Evolutionary conservation across 2,113 vertebrate species (phyloP), one percentile per base, ranked within the genome.

Genomic region (Psophia crepitans): DNA sequence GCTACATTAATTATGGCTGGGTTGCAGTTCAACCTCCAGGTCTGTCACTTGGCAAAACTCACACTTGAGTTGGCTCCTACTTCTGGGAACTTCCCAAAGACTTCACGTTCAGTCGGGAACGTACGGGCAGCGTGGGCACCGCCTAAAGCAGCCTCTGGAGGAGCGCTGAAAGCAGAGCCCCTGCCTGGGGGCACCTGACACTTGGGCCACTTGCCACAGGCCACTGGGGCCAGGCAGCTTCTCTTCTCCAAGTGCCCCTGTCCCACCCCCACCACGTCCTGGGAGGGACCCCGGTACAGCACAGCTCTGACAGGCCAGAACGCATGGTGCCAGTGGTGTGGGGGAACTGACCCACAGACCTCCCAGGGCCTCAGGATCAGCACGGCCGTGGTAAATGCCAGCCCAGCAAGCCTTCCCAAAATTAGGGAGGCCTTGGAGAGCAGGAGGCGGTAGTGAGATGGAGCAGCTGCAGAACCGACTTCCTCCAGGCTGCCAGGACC

Each of bases 61-160:
- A 46, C 48, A 30, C 46, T 28, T 4, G 54, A 61, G 57, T 4
- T 73, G 61, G n/a, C 23, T 90, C 30, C 48, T 12, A 6, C 43
- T 49, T 61, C 64, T 61, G 56, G 83, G 37, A 85, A 5, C 20
- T 32, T 24, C 64, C 53, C n/a, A 17, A 27, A 82, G 56, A 37
- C 22, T 19, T 28, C 0, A 2, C 4, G 3, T 44, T 75, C n/a
- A 7, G 1, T 4, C 14, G 61, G 33, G 26, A 41, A 27, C 2
- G 6, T 20, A 22, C 0, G 1, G 76, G 56, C 58, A 69, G 57
- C 2, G 3, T 7, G 24, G 43, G 26, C 48, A 28, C 33, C 7
- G 22, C 15, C 56, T n/a, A 43, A 71, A 33, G 57, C 39, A 60
- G 58, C 11, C 14, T 7, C 53, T 73, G 80, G 10, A 61, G 44